Conservation (phyloP, 2,113 vertebrate species). For the Marcusenius ussheri region DNA sequence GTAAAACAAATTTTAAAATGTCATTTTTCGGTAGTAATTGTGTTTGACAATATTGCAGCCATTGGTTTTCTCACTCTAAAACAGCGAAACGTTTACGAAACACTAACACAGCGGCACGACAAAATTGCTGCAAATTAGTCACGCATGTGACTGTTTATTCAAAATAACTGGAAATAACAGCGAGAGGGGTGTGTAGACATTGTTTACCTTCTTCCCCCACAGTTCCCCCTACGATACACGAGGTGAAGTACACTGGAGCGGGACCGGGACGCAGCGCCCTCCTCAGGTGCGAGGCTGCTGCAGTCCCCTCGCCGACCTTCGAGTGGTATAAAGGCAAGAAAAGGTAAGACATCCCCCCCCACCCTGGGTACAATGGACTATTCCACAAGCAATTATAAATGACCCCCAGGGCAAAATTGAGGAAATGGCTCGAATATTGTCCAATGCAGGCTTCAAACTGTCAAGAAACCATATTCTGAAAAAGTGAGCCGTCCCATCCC, state of each 20-base stretch:
- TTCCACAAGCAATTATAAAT: constrained; percentile 4
- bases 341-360: constrained; percentile 57
- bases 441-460: neutral
- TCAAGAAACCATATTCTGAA: neutral
- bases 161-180: neutral
- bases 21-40: neutral
- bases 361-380: neutral
- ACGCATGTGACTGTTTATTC: neutral
- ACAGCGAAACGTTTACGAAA: neutral
- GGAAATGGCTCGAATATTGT: neutral
- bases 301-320: constrained; percentile 67
- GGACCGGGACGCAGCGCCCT: constrained; percentile 63
- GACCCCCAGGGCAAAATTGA: neutral
- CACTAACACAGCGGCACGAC: neutral
- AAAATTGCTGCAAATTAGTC: neutral
- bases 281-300: constrained; percentile 72
- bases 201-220: neutral
- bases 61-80: neutral
- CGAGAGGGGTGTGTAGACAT: neutral
- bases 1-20: neutral
- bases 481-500: neutral
- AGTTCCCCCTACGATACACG: constrained; percentile 76
- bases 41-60: neutral
- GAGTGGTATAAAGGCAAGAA: constrained; percentile 78
- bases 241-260: constrained; percentile 71